Evolutionary conservation across 2,113 vertebrate species (phyloP), one percentile per base, ranked within the genome.

Genomic region (Colossoma macropomum): DNA sequence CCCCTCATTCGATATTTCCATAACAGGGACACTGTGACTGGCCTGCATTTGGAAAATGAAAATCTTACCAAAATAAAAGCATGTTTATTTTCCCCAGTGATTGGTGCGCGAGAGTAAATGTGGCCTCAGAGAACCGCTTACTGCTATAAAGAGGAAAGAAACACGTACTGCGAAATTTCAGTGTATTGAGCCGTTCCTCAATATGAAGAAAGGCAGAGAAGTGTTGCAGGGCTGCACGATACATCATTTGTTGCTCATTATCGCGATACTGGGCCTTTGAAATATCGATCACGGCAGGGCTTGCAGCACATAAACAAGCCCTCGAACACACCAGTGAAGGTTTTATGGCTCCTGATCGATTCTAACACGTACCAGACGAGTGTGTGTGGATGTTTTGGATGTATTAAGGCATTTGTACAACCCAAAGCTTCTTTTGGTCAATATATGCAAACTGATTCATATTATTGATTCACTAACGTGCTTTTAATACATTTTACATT

Each of bases 161-260:
- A 52, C 23, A 16, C 34, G 48, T 54, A 80, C 77, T 75, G 74
- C 56, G 76, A 71, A 71, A 48, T 17, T 60, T 41, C 59, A 79
- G 70, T 73, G 78, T 72, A 65, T 72, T 9, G 34, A 41, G 48
- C 68, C 45, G n/a, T 68, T 69, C 80, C 70, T 75, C 60, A 79
- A 74, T 79, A 86, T 75, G 34, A 62, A 79, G 80, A 75, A 69
- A 79, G 41, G 70, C 41, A 41, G 32, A 23, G 63, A 23, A 5
- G 59, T 4, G 59, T 0, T 9, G 56, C 7, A 62, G 54, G 69
- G 79, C 69, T 72, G 34, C 66, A 45, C 34, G 56, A 60, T 25
- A 56, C 54, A 21, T 5, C 13, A 15, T 52, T 15, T 11, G 15
- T 52, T 52, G 2, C 50, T 60, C 21, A 12, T 25, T 25, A n/a